Percentiles rank a stretch among this genome's conserved stretches.
Evolutionary conservation across 2,888 invertebrate species (phyloP).

Genomic region (Odontothrips loti): DNA sequence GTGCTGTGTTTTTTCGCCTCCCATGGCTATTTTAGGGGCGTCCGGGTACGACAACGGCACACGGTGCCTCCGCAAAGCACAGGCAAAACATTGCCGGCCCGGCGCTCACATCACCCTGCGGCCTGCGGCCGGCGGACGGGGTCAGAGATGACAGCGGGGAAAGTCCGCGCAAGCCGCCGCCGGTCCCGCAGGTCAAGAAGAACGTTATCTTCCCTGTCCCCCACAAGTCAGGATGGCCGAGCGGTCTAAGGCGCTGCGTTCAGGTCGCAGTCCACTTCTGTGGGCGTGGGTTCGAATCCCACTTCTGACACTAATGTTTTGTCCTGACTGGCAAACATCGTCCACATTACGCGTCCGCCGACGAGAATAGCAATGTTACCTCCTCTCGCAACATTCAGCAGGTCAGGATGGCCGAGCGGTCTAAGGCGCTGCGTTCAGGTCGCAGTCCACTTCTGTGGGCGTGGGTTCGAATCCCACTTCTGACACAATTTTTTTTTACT

Average conservation of each 20-base stretch:
- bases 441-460: slow-evolving; percentile 11
- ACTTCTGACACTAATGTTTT: background rate
- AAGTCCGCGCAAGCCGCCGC: too few species aligned
- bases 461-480: slow-evolving; percentile 11
- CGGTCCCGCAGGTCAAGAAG: too few species aligned
- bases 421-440: slow-evolving; percentile 49
- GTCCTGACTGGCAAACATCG: too few species aligned
- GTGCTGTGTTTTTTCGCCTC: background rate
- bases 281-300: slow-evolving; percentile 11
- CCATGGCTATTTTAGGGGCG: background rate
- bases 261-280: slow-evolving; percentile 11
- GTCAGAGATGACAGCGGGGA: background rate
- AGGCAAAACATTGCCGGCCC: background rate
- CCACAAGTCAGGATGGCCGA: slow-evolving; percentile 55
- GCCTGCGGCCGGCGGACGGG: background rate
- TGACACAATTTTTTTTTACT: background rate
- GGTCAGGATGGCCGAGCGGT: slow-evolving; percentile 59
- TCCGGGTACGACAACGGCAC: background rate
- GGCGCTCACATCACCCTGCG: too few species aligned
- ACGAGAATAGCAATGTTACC: too few species aligned
- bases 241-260: slow-evolving; percentile 54
- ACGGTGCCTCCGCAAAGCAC: background rate
- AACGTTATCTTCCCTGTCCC: background rate
- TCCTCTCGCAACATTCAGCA: too few species aligned
- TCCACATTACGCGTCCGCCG: too few species aligned